Evolutionary conservation across 2,888 invertebrate genomes (phyloP), one percentile per base, ranked within the genome.

Genomic region (Marronus borbonicus): DNA sequence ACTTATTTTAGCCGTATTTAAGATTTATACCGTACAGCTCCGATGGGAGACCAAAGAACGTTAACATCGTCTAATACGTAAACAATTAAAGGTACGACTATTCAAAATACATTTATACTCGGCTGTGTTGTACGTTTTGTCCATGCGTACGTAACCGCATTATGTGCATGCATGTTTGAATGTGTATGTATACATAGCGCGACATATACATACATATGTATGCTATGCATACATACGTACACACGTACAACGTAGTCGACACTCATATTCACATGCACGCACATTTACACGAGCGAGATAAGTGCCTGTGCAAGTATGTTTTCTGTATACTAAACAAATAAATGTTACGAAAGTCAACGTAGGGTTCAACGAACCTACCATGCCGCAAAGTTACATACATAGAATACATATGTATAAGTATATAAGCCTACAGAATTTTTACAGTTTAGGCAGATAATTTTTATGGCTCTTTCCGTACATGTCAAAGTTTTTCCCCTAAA

Each of bases 291-390:
- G 72, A 72, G 36, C 65, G 60, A 70, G 77, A 77, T 77, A 77
- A 77, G 64, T 72, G 64, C 55, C 77, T 78, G 66, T 78, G 78
- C 76, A 72, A 65, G 79, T 76, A 76, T 79, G 79, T 79, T 79
- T 79, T 79, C 79, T 79, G 72, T 78, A 76, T 77, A 77, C 79
- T 72, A 79, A 79, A 79, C 79, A 79, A 79, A 79, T 79, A 79
- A 76, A 79, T 79, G 79, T 79, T 79, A 79, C 79, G 79, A 79
- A 79, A 79, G 79, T 74, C 62, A 76, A 65, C 72, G 44, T 65
- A 75, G 74, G 76, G 79, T 77, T 80, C 79, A 79, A 77, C 77
- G 80, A 79, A 78, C 78, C 74, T 64, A 17, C 65, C 52, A 58
- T 68, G 72, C 74, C 76, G 60, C 72, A 72, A 72, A 72, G 60